phyloP scores from a whole-genome alignment of 2,113 vertebrate genomes.

The Pycnonotus jocosus region DNA sequence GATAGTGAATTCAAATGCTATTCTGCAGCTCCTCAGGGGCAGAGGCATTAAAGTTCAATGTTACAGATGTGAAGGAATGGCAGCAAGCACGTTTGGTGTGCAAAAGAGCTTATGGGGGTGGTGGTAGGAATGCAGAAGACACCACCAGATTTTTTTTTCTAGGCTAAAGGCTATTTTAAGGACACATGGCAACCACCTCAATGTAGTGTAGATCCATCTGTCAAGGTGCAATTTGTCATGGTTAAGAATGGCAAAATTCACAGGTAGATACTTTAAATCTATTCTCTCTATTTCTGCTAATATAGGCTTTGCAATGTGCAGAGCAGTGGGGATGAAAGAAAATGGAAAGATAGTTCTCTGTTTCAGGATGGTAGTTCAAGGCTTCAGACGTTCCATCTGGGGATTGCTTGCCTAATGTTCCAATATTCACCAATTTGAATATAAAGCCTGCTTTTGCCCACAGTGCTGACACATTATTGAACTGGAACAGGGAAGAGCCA shows the following conservation, averaged over 20 bases:
- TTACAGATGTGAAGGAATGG: conserved; percentile 63
- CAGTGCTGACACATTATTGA: neutral
- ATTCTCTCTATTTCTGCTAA: neutral
- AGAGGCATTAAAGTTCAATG: conserved; percentile 71
- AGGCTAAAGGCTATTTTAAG: conserved; percentile 50
- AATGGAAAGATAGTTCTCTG: neutral
- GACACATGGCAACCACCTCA: neutral
- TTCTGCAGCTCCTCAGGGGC: conserved; percentile 51
- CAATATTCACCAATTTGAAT: neutral
- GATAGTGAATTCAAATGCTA: conserved; percentile 53
- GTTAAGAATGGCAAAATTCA: neutral
- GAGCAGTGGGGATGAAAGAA: neutral
- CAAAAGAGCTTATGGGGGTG: conserved; percentile 24
- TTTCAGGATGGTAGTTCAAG: neutral
- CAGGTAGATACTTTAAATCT: neutral
- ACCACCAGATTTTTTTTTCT: conserved; percentile 56
- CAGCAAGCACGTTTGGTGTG: conserved; percentile 49
- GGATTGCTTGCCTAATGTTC: neutral
- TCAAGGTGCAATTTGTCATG: neutral
- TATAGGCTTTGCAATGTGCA: neutral
- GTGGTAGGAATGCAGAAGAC: conserved; percentile 1
- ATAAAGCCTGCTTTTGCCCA: neutral
- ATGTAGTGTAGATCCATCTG: neutral
- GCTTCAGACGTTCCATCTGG: neutral
- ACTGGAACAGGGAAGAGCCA: neutral